These are phyloP conservation scores for Parnassius smintheus DNA, from an alignment of 2,888 invertebrate genomes.

Conservation along the genomic window DNA sequence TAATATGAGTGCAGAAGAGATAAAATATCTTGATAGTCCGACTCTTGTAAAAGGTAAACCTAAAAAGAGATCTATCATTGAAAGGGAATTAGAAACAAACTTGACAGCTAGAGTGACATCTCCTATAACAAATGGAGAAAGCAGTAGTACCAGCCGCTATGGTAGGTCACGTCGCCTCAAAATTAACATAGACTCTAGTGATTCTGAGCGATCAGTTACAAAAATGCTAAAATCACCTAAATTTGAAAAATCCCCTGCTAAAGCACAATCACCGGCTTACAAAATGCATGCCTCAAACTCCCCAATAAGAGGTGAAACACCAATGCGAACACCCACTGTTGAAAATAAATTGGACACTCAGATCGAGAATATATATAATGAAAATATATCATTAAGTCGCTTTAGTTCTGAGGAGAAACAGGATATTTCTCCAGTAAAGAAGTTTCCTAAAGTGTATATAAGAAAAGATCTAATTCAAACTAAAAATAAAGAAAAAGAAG, in stretches of 20 bases:
- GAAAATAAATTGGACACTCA: conserved; percentile 52
- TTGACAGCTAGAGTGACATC: conserved; percentile 66
- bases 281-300: conserved; percentile 72
- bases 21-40: conserved; percentile 41
- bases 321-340: conserved; percentile 36
- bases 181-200: conserved; percentile 60
- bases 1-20: conserved; percentile 55
- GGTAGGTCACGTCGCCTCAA: conserved; percentile 81
- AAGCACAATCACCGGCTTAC: conserved; percentile 51
- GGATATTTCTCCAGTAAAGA: conserved; percentile 40
- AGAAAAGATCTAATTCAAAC: conserved; percentile 69
- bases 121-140: conserved; percentile 49
- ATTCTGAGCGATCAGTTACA: conserved; percentile 55
- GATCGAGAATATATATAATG: conserved; percentile 63
- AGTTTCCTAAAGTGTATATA: conserved; percentile 62
- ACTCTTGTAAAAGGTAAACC: conserved; percentile 49
- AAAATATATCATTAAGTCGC: conserved; percentile 62
- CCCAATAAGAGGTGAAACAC: conserved; percentile 49
- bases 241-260: conserved; percentile 50
- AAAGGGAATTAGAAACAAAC: conserved; percentile 69
- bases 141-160: conserved; percentile 78
- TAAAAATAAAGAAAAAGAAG: conserved; percentile 55
- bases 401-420: conserved; percentile 52
- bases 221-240: conserved; percentile 49
- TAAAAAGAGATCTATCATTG: conserved; percentile 69